Percentiles rank a stretch among this genome's conserved stretches.
phyloP scores from a whole-genome alignment of 2,113 vertebrate species.

The Corvus moneduloides region DNA sequence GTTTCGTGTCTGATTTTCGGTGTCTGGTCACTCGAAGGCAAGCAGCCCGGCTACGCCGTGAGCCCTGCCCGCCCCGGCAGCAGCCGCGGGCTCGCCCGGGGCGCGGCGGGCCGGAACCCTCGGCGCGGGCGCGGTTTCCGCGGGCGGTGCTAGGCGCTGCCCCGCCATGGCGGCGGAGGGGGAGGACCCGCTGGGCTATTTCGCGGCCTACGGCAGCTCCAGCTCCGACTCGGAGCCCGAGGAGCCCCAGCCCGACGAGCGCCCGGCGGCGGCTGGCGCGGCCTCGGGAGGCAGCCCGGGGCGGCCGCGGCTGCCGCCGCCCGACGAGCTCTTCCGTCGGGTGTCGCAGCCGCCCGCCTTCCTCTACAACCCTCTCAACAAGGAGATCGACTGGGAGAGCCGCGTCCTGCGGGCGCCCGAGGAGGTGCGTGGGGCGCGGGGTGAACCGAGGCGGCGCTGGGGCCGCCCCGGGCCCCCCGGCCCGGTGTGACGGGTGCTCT shows the following conservation, averaged over 20 bases:
- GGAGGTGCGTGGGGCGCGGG: conserved; percentile 67
- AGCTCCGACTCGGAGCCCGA: conserved; percentile 62
- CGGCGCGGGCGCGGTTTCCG: background rate
- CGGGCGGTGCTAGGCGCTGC: conserved; percentile 29
- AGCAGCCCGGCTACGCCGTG: rapidly evolving
- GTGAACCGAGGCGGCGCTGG: background rate
- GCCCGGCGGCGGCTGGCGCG: background rate
- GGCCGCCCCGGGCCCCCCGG: background rate
- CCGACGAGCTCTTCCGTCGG: conserved; percentile 88
- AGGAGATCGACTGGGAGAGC: conserved; percentile 93
- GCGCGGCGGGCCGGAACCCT: background rate
- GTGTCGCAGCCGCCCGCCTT: conserved; percentile 90
- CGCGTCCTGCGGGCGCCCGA: conserved; percentile 87
- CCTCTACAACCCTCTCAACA: conserved; percentile 89
- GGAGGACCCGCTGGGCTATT: conserved; percentile 82
- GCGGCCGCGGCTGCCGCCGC: conserved; percentile 73
- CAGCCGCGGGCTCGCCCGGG: background rate
- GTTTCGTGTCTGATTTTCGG: background rate
- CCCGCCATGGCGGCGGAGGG: conserved; percentile 77
- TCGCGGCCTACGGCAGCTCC: conserved; percentile 84
- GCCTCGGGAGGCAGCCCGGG: background rate
- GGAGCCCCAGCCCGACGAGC: conserved; percentile 27
- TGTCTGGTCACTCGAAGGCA: rapidly evolving
- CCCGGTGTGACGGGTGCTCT: background rate
- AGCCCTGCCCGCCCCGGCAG: background rate